Evolutionary conservation across 2,113 vertebrate genomes (phyloP).

Genomic region (Brienomyrus brachyistius): DNA sequence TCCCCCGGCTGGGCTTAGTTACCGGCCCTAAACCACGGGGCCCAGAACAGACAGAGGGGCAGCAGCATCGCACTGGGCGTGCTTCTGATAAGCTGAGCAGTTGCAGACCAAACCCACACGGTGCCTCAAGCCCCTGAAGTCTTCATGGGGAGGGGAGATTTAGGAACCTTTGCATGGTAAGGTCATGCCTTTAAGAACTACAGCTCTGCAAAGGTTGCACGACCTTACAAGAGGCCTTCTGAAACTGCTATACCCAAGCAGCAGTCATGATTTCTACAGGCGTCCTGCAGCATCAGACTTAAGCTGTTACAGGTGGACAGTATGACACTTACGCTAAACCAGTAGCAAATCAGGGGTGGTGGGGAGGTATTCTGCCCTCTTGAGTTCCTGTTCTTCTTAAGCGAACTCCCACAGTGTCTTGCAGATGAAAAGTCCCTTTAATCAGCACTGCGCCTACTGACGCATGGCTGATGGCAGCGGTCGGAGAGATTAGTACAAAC

Average conservation of each 20-base stretch:
- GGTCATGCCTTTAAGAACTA: neutral
- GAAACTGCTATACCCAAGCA: neutral
- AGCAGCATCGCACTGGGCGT: neutral
- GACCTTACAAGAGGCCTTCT: neutral
- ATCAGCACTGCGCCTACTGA: neutral
- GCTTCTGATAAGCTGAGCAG: conserved; percentile 14
- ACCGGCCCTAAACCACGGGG: neutral
- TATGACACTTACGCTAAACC: neutral
- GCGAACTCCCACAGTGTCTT: neutral
- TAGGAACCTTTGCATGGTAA: neutral
- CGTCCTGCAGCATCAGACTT: neutral
- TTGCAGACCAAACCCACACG: neutral
- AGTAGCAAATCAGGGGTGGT: neutral
- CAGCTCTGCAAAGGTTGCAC: neutral
- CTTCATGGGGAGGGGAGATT: neutral
- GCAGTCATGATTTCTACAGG: neutral
- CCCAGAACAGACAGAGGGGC: conserved; percentile 15
- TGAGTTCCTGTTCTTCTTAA: neutral
- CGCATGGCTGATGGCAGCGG: neutral
- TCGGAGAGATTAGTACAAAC: neutral
- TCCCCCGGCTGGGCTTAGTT: neutral
- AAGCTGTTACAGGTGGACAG: neutral
- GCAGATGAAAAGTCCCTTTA: neutral
- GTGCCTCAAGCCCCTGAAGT: neutral
- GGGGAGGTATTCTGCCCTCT: neutral